A percentile compares a stretch with the other conserved stretches of the same genome.
Conservation (phyloP, 2,797 vertebrate genomes). For the Pampus argenteus region DNA sequence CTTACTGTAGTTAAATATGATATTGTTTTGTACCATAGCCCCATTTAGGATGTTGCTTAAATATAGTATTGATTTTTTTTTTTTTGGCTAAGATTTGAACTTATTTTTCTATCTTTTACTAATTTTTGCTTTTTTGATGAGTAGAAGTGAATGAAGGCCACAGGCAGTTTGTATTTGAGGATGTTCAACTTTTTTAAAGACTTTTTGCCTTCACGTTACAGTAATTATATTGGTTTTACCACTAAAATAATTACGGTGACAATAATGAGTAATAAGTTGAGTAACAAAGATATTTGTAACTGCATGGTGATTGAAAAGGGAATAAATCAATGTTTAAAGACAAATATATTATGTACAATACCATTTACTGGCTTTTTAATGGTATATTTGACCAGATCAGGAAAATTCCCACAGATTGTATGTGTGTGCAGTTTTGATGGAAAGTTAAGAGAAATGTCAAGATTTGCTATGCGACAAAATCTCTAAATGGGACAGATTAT, state of each 20-base stretch:
- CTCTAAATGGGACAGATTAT: slow-evolving; percentile 3
- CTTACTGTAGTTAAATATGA: slow-evolving; percentile 58
- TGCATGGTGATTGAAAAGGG: slow-evolving; percentile 54
- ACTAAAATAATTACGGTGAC: slow-evolving; percentile 14
- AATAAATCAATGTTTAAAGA: slow-evolving; percentile 32
- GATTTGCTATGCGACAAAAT: not conserved
- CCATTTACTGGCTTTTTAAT: slow-evolving; percentile 23
- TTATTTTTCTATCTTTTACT: slow-evolving; percentile 84
- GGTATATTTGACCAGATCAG: slow-evolving; percentile 29
- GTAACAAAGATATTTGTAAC: slow-evolving; percentile 10
- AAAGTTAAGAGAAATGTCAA: slow-evolving; percentile 8
- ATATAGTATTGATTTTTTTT: slow-evolving; percentile 62
- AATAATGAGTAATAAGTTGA: slow-evolving; percentile 10
- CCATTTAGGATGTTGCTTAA: slow-evolving; percentile 62
- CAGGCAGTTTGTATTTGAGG: slow-evolving; percentile 14
- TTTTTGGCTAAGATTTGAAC: slow-evolving; percentile 65
- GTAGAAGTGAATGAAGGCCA: slow-evolving; percentile 28
- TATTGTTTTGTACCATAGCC: slow-evolving; percentile 67
- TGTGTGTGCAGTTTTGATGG: slow-evolving; percentile 15
- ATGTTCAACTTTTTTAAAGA: slow-evolving; percentile 12
- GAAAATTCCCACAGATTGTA: not conserved
- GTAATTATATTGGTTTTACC: slow-evolving; percentile 16
- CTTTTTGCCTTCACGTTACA: not conserved
- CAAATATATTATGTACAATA: slow-evolving; percentile 25
- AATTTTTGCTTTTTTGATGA: slow-evolving; percentile 52